Conservation (phyloP, 2,888 invertebrate species). For the Melanchra persicariae region DNA sequence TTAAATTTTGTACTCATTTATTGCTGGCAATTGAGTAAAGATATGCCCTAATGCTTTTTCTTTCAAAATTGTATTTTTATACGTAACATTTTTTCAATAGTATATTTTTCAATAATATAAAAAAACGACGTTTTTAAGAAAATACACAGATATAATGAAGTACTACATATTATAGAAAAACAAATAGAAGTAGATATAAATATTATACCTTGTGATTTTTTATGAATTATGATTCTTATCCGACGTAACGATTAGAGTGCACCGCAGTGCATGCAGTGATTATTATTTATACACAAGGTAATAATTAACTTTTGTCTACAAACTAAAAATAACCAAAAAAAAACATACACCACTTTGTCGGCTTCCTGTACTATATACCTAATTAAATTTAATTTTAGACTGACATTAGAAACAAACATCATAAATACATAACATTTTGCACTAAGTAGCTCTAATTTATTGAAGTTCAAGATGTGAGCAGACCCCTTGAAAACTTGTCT, state of each 20-base stretch:
- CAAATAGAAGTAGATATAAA: no score
- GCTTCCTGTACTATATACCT: constrained; percentile 24
- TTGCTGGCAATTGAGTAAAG: constrained; percentile 12
- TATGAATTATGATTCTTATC: constrained; percentile 8
- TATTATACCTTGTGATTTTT: neutral
- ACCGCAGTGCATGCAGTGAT: constrained; percentile 1
- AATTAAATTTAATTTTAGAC: constrained; percentile 17
- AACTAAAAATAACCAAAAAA: constrained; percentile 34
- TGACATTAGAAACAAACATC: neutral
- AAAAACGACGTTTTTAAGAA: neutral
- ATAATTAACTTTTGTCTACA: constrained; percentile 21
- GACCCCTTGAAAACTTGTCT: constrained; percentile 31
- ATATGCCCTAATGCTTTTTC: no score
- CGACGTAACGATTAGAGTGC: constrained; percentile 22
- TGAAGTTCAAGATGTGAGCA: constrained; percentile 1
- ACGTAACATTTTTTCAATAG: neutral
- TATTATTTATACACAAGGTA: neutral
- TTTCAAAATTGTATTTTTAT: neutral
- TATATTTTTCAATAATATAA: no score
- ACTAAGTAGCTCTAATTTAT: constrained; percentile 1
- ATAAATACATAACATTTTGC: neutral
- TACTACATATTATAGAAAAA: no score
- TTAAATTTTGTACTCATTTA: constrained; percentile 9
- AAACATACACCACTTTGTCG: neutral
- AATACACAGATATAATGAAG: neutral